These are phyloP conservation scores for Indri indri DNA, from an alignment of 2,113 vertebrate species.

Conservation along the genomic window DNA sequence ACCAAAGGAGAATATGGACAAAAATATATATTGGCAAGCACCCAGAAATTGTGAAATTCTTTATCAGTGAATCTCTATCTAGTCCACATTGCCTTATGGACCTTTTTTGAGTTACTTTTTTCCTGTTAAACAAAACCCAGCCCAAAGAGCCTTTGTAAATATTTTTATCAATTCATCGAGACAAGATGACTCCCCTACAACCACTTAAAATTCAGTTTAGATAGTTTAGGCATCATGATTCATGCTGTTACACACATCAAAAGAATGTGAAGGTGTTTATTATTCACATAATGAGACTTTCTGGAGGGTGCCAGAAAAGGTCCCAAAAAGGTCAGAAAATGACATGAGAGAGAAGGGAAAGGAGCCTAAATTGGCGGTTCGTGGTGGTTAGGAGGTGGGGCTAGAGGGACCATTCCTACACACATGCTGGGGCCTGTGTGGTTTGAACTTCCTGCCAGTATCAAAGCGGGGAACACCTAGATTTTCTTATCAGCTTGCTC, in stretches of 20 bases:
- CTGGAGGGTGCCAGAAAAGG: background rate
- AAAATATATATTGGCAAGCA: background rate
- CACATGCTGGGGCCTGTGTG: accelerated
- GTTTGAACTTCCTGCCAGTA: background rate
- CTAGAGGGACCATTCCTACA: background rate
- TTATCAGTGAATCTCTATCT: background rate
- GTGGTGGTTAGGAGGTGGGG: no score
- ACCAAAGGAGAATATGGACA: background rate
- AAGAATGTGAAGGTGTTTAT: background rate
- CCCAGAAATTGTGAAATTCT: background rate
- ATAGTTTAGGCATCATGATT: background rate
- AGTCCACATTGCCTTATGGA: background rate
- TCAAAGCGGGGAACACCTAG: background rate
- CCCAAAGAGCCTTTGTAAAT: background rate
- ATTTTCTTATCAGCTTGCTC: background rate
- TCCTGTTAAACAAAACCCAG: background rate
- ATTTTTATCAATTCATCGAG: background rate
- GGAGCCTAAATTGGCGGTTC: accelerated
- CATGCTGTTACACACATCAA: background rate
- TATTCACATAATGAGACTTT: background rate
- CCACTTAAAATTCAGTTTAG: background rate
- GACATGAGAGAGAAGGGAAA: background rate
- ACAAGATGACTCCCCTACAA: accelerated
- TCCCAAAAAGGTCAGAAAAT: background rate
- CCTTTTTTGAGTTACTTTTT: background rate